phyloP scores from a whole-genome alignment of 1,140 invertebrate species.

The Saccostrea echinata region DNA sequence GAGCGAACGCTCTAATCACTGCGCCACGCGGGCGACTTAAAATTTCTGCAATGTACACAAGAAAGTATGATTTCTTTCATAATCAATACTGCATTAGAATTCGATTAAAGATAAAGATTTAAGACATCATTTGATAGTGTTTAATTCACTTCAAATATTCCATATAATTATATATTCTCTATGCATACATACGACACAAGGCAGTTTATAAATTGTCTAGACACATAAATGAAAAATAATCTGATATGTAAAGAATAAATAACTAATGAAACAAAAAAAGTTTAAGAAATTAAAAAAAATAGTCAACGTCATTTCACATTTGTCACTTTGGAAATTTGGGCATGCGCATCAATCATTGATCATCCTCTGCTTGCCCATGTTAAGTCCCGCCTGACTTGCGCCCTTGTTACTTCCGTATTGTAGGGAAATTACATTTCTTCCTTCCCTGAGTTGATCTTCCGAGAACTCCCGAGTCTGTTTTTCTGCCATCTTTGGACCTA shows the following conservation, averaged over 20 bases:
- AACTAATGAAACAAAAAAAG: constrained; percentile 26
- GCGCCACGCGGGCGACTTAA: no score
- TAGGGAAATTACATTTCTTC: constrained; percentile 91
- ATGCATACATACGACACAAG: background rate
- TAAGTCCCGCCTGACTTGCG: constrained; percentile 86
- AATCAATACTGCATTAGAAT: no score
- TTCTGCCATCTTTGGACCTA: constrained; percentile 82
- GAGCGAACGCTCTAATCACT: no score
- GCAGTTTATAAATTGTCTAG: background rate
- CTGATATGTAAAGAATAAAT: constrained; percentile 3
- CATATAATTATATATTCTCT: background rate
- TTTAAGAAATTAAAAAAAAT: background rate
- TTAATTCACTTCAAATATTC: background rate
- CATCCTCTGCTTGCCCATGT: constrained; percentile 87
- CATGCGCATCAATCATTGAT: constrained; percentile 72
- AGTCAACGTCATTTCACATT: background rate
- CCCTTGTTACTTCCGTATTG: constrained; percentile 96
- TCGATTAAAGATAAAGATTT: background rate
- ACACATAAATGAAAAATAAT: background rate
- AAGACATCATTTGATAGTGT: background rate
- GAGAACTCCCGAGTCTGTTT: constrained; percentile 89
- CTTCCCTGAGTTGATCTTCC: constrained; percentile 91
- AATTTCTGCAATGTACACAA: no score
- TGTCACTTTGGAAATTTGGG: background rate
- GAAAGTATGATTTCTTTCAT: no score